A percentile compares a stretch with the other conserved stretches of the same genome.
These are phyloP conservation scores for Megaceryle alcyon DNA, from an alignment of 2,797 vertebrate species.

Conservation along the genomic window DNA sequence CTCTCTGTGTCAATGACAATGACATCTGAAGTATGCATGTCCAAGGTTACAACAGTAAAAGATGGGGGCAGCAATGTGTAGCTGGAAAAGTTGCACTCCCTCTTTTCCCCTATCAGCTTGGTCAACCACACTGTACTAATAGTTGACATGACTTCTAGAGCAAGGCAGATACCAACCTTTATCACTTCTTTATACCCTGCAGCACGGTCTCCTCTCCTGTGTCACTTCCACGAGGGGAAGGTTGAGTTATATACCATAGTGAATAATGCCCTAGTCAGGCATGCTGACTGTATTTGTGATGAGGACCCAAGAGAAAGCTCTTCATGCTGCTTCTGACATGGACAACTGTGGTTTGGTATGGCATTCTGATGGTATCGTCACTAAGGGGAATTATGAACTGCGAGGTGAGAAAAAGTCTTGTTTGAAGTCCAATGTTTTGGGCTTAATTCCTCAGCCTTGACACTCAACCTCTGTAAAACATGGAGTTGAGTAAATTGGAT, in stretches of 20 bases:
- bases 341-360: not conserved
- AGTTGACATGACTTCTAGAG: conserved; percentile 28
- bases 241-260: not conserved
- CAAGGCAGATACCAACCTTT: conserved; percentile 5
- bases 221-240: not conserved
- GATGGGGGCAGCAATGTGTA: not conserved
- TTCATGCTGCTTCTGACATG: not conserved
- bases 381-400: not conserved
- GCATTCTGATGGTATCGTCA: not conserved
- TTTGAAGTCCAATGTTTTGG: not conserved
- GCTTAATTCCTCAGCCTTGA: not conserved
- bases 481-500: not conserved
- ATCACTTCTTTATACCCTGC: conserved; percentile 8
- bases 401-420: not conserved
- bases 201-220: not conserved
- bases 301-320: not conserved
- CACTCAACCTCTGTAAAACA: not conserved
- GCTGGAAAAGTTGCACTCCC: too few species aligned
- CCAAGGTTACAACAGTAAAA: not conserved
- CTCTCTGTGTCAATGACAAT: not conserved
- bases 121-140: not conserved
- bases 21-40: not conserved
- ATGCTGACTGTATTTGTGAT: not conserved
- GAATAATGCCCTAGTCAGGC: not conserved
- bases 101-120: not conserved